Conservation (phyloP, 2,113 vertebrate genomes). For the Tylochromis polylepis region DNA sequence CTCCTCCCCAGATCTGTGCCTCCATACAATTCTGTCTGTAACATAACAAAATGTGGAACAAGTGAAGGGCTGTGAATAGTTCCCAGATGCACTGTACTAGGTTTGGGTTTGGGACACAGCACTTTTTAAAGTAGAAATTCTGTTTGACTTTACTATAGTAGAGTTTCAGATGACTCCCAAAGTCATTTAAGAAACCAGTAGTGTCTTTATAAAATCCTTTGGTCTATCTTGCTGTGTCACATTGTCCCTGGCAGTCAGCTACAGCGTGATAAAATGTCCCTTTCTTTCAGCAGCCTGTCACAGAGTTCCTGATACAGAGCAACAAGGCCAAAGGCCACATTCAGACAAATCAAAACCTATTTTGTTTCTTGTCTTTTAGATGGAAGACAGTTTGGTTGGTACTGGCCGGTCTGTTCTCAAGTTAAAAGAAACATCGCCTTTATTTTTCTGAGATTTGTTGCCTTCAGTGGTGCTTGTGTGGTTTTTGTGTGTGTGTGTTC, state of each 20-base stretch:
- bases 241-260: not conserved
- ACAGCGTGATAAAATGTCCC: not conserved
- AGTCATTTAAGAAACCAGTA: not conserved
- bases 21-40: not conserved
- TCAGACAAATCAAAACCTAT: slow-evolving; percentile 38
- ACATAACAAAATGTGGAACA: not conserved
- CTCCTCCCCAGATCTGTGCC: not conserved
- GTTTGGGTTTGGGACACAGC: not conserved
- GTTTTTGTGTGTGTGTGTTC: not conserved
- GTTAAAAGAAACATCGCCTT: not conserved
- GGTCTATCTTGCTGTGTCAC: not conserved
- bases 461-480: not conserved
- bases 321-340: slow-evolving; percentile 37
- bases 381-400: not conserved
- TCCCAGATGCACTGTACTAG: not conserved
- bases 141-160: not conserved
- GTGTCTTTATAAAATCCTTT: not conserved
- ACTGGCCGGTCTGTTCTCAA: not conserved
- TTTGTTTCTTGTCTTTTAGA: slow-evolving; percentile 20
- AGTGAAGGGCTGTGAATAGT: not conserved
- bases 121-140: not conserved
- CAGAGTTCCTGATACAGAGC: not conserved
- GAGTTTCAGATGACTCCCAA: not conserved
- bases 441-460: not conserved
- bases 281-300: slow-evolving; percentile 24